Base-by-base conservation (phyloP, 2,113 vertebrate species). In the Sula dactylatra region DNA sequence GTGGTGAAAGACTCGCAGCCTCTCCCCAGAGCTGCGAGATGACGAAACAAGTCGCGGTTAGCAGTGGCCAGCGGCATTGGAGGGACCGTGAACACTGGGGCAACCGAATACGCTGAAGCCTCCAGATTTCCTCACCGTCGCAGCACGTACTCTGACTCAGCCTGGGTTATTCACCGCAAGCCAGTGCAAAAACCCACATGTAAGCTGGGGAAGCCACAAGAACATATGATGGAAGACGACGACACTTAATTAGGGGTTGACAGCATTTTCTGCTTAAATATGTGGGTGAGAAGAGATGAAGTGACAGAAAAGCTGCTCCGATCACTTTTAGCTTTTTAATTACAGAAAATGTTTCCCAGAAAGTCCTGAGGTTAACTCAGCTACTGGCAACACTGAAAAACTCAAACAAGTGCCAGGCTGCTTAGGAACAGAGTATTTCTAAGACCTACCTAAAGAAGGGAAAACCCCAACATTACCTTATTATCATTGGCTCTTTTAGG, bases 171-270 rank as follows among this genome's bases (percentile, higher is more conserved):
- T 85, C 88, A 93, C 93, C 93, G 7, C 89, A 95, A 79, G 36
- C 62, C 91, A 85, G 66, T 7, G 78, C 78, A 49, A 34, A 94
- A 96, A 82, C 74, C 96, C 94, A 94, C 89, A 87, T 16, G 11
- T 91, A 65, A 82, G 36, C 81, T 64, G 50, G 78, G 77, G 69
- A 91, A 94, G 86, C 96, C 94, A 80, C 93, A 89, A 73, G 70
- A 93, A 69, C 62, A 69, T 34, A 58, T 3, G 27, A 59, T 77
- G 58, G 83, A 72, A 89, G 70, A 85, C 0, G 6, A 65, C 16
- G 6, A 84, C 34, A 10, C 70, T 67, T 94, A 89, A 94, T 93
- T 82, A 94, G 49, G 54, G 42, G 78, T 22, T 97, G 89, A 94
- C 74, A 87, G 62, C 34, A 21, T 82, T 45, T 94, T 85, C 81